These are phyloP conservation scores for Caerostris darwini DNA, from an alignment of 1,140 invertebrate genomes.

Conservation along the genomic window DNA sequence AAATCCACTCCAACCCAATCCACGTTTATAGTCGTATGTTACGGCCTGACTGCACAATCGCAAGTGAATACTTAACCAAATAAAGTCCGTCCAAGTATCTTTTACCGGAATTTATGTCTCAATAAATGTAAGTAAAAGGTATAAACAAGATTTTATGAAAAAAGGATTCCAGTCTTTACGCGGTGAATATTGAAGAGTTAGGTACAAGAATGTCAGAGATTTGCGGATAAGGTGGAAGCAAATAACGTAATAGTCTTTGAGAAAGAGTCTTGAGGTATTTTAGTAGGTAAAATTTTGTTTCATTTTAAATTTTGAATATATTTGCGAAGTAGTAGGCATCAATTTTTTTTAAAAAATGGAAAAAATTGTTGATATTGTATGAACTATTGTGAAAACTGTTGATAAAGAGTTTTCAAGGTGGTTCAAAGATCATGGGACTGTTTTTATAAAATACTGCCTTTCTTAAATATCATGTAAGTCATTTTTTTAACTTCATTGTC, in stretches of 20 bases:
- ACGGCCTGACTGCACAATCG: neutral
- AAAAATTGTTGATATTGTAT: neutral
- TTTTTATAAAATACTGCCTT: too few relatives aligned
- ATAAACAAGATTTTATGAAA: neutral
- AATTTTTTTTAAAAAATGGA: neutral
- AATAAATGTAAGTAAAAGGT: conserved; percentile 24
- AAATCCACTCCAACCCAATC: neutral
- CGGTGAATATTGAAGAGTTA: neutral
- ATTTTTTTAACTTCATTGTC: too few relatives aligned
- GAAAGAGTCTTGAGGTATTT: too few relatives aligned
- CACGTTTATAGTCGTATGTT: neutral
- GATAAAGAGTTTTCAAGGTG: neutral
- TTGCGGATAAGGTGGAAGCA: too few relatives aligned
- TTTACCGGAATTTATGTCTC: conserved; percentile 29
- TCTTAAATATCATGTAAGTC: too few relatives aligned
- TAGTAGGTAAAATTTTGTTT: neutral
- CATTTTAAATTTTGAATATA: neutral
- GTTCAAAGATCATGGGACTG: too few relatives aligned
- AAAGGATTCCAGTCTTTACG: neutral
- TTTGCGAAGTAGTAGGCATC: neutral
- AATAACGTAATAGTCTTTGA: too few relatives aligned
- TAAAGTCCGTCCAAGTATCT: neutral
- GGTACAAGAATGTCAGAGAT: neutral
- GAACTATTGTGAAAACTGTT: neutral
- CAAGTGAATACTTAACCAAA: neutral